Conservation (phyloP, 2,797 vertebrate species). For the Paguma larvata region DNA sequence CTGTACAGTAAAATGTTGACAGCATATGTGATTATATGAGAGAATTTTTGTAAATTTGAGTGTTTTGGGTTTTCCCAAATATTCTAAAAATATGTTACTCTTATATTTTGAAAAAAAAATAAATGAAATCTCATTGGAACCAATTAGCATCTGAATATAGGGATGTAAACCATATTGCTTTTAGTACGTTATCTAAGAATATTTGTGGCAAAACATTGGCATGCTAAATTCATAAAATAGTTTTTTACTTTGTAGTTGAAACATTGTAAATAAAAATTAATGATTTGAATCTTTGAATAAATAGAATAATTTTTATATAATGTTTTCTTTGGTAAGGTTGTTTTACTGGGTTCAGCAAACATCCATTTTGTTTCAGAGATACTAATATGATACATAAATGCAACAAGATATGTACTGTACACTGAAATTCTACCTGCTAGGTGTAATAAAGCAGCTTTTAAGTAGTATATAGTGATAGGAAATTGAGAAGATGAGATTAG, state of each 20-base stretch:
- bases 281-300: background rate
- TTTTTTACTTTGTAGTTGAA: constrained; percentile 4
- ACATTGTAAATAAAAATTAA: background rate
- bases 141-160: background rate
- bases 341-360: constrained; percentile 45
- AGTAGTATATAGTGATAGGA: constrained; percentile 58
- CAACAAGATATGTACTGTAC: constrained; percentile 37
- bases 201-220: background rate
- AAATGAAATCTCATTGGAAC: constrained; percentile 16
- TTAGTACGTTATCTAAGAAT: background rate
- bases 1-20: background rate
- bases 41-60: background rate
- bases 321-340: background rate
- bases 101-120: constrained; percentile 8
- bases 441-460: constrained; percentile 64
- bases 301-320: background rate
- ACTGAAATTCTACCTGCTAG: constrained; percentile 64
- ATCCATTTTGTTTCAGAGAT: constrained; percentile 64
- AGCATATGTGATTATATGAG: background rate
- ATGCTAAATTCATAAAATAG: background rate
- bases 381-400: constrained; percentile 42
- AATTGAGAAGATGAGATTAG: constrained; percentile 81
- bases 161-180: background rate
- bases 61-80: constrained; percentile 16
- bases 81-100: background rate